Evolutionary conservation across 2,888 invertebrate genomes (phyloP).

Genomic region (Saturnia japonica): DNA sequence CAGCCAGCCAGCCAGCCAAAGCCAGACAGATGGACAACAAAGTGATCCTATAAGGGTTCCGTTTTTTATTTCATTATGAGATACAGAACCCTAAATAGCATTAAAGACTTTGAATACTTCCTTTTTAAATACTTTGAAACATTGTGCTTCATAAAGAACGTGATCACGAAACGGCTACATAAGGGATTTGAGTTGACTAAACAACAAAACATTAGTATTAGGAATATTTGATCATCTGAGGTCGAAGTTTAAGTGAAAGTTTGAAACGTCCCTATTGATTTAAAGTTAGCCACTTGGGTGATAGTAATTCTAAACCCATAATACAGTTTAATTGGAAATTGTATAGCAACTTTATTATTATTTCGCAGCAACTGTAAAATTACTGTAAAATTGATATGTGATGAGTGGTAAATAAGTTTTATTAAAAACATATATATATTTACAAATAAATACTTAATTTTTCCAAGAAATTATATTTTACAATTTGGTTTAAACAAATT

Average conservation of each 20-base stretch:
- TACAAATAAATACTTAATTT: not conserved
- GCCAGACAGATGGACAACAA: too few species aligned
- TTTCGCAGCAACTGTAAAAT: not conserved
- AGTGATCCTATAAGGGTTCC: too few species aligned
- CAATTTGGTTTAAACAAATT: too few species aligned
- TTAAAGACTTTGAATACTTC: not conserved
- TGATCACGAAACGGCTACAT: not conserved
- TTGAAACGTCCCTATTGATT: slow-evolving; percentile 3
- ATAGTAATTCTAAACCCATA: not conserved
- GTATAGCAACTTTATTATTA: not conserved
- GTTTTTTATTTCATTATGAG: too few species aligned
- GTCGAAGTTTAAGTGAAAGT: slow-evolving; percentile 7
- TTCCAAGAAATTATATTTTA: not conserved
- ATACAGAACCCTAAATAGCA: not conserved
- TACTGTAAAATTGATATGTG: not conserved
- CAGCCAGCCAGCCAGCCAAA: too few species aligned
- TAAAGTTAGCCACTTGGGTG: not conserved
- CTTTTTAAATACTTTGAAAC: not conserved
- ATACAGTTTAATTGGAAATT: not conserved
- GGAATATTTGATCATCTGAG: slow-evolving; percentile 2
- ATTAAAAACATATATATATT: not conserved
- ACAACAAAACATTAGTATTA: slow-evolving; percentile 7
- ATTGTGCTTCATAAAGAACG: not conserved
- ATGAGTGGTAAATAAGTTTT: not conserved
- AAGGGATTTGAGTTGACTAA: slow-evolving; percentile 11